Base-by-base conservation (phyloP, 2,113 vertebrate species). In the Gambusia affinis region DNA sequence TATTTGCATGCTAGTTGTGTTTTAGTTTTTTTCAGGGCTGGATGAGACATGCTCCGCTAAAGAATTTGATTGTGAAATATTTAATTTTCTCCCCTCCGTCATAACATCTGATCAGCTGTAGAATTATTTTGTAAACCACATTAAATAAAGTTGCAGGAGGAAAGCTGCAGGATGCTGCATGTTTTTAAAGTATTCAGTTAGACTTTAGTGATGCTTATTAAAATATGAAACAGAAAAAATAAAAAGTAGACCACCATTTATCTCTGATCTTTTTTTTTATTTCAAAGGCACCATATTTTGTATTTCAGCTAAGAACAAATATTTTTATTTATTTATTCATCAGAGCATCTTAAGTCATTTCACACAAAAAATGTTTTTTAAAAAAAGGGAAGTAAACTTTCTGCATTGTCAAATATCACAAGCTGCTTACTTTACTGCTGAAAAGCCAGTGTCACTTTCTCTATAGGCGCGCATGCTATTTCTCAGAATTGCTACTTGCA, bases 41-140 rank as follows among this genome's bases (percentile, higher is more conserved):
- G 86, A 82, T 44, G 12, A 65, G 72, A n/a, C 87, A 63, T 67
- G 87, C 76, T 70, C 2, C 42, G 1, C 62, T 37, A 61, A 35
- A 70, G 39, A 61, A 68, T 66, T 72, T 75, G 69, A 62, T 88
- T 88, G 74, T 74, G 78, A 90, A 88, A 84, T 54, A 19, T 64
- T 73, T 33, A 35, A 37, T 80, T 51, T 67, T 33, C 75, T 63
- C 2, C 3, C 1, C 33, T 27, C 11, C 22, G 27, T 0, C 75
- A 87, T 73, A 88, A 80, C 63, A 79, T 91, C 85, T 77, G 68
- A 82, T 73, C 70, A 42, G 27, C 39, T 8, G 54, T 1, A 73
- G 35, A 2, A 73, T 31, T 73, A 70, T 79, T 80, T 80, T 64
- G 78, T 65, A 24, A 47, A n/a, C 7, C 51, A 57, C 22, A 8